These are phyloP conservation scores for Phymanthus crucifer DNA, from an alignment of 92 coral and sea anemone species.

Conservation along the genomic window DNA sequence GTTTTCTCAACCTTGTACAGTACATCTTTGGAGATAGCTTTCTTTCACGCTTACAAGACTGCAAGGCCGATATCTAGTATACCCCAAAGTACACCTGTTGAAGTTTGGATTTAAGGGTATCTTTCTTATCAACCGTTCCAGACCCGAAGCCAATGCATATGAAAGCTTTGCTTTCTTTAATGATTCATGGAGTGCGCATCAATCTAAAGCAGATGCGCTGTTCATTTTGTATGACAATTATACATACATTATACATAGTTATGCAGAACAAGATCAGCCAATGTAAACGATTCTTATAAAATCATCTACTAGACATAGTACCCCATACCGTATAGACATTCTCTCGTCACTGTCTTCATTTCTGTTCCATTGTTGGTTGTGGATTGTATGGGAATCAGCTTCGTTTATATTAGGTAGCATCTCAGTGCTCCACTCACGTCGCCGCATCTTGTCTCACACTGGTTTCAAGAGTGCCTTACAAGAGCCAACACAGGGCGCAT, in stretches of 20 bases:
- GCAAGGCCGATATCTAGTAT: not conserved
- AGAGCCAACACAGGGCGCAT: not conserved
- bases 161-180: not conserved
- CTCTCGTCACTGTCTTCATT: not conserved
- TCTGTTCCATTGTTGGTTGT: not conserved
- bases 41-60: no score
- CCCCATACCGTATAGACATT: not conserved
- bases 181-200: not conserved
- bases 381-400: no score
- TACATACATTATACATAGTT: slow-evolving; percentile 1
- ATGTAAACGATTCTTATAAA: not conserved
- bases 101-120: not conserved
- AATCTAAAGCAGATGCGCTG: not conserved
- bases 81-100: not conserved
- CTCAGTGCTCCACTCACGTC: not conserved
- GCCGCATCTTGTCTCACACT: not conserved
- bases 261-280: not conserved
- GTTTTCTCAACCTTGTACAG: no score
- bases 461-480: not conserved
- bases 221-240: not conserved
- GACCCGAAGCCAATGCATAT: not conserved
- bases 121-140: not conserved
- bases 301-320: not conserved
- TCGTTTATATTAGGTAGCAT: not conserved
- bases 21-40: no score